Percentiles rank a stretch among this genome's conserved stretches.
Evolutionary conservation across 2,797 vertebrate species (phyloP).

Genomic region (Sebastes nivosus): DNA sequence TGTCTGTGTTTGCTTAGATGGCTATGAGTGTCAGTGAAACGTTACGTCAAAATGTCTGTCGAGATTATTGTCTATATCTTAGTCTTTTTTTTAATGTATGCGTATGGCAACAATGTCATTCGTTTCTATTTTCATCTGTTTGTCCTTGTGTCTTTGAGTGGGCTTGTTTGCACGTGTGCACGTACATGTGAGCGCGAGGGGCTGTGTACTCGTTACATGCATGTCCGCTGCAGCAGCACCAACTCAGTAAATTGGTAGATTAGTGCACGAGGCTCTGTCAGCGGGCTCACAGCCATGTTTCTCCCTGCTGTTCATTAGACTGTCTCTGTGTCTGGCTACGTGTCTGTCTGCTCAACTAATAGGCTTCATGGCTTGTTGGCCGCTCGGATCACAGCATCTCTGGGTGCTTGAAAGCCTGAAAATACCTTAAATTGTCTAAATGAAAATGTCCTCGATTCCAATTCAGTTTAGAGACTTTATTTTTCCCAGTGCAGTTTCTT

Average conservation of each 20-base stretch:
- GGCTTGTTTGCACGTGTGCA: not conserved
- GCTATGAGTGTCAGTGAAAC: conserved; percentile 48
- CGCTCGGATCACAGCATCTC: conserved; percentile 50
- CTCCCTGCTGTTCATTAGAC: conserved; percentile 60
- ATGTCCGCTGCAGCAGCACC: not conserved
- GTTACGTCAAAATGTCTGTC: conserved; percentile 39
- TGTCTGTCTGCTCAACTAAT: conserved; percentile 58
- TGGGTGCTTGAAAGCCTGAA: conserved; percentile 40
- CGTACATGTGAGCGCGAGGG: not conserved
- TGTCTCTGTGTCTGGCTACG: conserved; percentile 51
- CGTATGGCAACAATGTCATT: not conserved
- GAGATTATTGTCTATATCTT: conserved; percentile 47
- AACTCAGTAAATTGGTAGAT: conserved; percentile 18
- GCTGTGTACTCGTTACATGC: conserved; percentile 3
- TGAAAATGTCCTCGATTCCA: conserved; percentile 50
- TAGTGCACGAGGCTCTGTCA: conserved; percentile 34
- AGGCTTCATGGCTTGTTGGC: conserved; percentile 58
- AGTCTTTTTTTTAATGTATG: not conserved
- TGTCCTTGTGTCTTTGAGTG: not conserved
- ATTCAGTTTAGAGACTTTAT: conserved; percentile 28
- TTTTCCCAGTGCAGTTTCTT: conserved; percentile 24
- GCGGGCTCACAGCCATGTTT: conserved; percentile 40
- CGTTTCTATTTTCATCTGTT: conserved; percentile 10
- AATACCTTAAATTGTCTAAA: conserved; percentile 57
- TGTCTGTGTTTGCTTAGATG: conserved; percentile 23